Evolutionary conservation across 2,113 vertebrate genomes (phyloP), one percentile per base, ranked within the genome.

Genomic region (Zingel zingel): DNA sequence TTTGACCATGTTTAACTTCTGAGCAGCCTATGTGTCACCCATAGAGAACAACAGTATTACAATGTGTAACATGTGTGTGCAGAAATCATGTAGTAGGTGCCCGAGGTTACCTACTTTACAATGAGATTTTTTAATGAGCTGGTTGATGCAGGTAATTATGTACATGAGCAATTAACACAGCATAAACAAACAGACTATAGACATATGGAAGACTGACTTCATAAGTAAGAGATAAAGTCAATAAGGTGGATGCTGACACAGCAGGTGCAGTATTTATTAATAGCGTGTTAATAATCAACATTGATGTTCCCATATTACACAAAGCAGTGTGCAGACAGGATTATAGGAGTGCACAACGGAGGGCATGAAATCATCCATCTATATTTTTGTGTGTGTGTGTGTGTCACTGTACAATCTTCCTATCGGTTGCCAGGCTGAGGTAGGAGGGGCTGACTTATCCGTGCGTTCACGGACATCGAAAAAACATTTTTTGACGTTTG

Each of bases 141-240:
- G 50, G 65, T 79, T 39, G 74, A 74, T 71, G 33, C 56, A 69
- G 45, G 23, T 71, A 69, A 87, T 87, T 77, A 74, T 43, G 39
- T 53, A 36, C 48, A 64, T 78, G 23, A 58, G 15, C 43, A 47
- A 56, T 83, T 78, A 65, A 59, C 56, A 48, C 64, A 51, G 27
- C 61, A 79, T 51, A 67, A 66, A 68, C 56, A 74, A 66, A 82
- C 72, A 77, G 36, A 72, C 57, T 14, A n/a, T 16, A 5, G 19
- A 76, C 67, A 68, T 23, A 19, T 53, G 36, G 66, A 68, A 66
- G 50, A 77, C 25, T 57, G 73, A 61, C 63, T 50, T 36, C 57
- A 77, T 64, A 19, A 15, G 7, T 19, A n/a, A 54, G 27, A 27
- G n/a, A 14, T 51, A 68, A 48, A 15, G 21, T 77, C 79, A 63